These are phyloP conservation scores for Ptilonorhynchus violaceus DNA, from an alignment of 2,113 vertebrate genomes.

Conservation along the genomic window DNA sequence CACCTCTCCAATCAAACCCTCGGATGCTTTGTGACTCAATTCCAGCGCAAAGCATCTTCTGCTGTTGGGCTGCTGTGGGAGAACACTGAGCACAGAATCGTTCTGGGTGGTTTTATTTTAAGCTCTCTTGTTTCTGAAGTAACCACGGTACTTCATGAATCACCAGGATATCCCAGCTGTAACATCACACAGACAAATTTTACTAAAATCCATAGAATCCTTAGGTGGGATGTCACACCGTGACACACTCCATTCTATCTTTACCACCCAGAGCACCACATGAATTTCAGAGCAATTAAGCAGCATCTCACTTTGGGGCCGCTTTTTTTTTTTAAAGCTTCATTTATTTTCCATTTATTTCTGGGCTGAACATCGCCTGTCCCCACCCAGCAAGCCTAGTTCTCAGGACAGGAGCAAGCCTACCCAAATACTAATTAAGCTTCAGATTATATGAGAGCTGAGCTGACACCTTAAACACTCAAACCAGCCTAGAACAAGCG, in stretches of 20 bases:
- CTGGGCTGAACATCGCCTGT: background rate
- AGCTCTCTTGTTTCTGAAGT: background rate
- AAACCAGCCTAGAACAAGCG: background rate
- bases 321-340: background rate
- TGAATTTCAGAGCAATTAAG: slow-evolving; percentile 19
- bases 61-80: background rate
- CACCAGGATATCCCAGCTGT: slow-evolving; percentile 26
- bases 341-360: slow-evolving; percentile 8
- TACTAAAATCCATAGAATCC: background rate
- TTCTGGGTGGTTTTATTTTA: slow-evolving; percentile 32
- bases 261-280: background rate
- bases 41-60: background rate
- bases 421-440: background rate
- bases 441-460: background rate
- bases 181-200: background rate
- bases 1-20: background rate
- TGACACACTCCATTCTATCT: background rate
- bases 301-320: background rate
- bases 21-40: background rate
- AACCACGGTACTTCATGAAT: background rate
- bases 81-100: background rate
- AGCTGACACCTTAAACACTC: background rate
- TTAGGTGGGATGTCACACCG: background rate
- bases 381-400: background rate
- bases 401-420: background rate